Evolutionary conservation across 2,797 vertebrate species (phyloP).

Genomic region (Ceryle rudis): DNA sequence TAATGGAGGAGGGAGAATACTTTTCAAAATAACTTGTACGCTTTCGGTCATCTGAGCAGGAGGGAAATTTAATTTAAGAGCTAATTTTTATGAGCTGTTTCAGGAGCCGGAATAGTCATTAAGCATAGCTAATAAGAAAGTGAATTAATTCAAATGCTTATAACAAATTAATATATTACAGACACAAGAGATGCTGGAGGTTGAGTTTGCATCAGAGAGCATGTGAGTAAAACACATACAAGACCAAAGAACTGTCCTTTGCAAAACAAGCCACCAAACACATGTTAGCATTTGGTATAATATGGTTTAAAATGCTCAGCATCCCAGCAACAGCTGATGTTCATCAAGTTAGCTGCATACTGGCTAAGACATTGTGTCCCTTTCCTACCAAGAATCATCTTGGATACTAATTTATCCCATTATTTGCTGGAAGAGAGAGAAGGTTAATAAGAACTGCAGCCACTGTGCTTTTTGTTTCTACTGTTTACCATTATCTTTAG

Average conservation of each 20-base stretch:
- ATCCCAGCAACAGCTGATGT: background rate
- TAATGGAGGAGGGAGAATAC: background rate
- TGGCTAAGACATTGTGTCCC: background rate
- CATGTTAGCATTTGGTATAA: background rate
- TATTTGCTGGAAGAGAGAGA: background rate
- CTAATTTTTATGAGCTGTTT: background rate
- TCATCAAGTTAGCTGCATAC: background rate
- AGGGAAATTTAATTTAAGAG: background rate
- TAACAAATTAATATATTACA: slow-evolving; percentile 52
- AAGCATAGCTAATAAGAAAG: background rate
- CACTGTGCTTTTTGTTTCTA: background rate
- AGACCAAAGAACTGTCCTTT: background rate
- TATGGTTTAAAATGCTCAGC: background rate
- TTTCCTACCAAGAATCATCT: background rate
- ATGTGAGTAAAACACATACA: slow-evolving; percentile 74
- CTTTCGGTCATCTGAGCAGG: background rate
- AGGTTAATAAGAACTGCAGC: background rate
- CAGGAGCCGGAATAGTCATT: background rate
- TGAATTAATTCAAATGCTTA: background rate
- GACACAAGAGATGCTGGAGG: slow-evolving; percentile 78
- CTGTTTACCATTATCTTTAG: background rate
- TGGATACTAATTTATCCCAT: background rate
- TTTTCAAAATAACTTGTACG: background rate
- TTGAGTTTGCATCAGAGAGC: slow-evolving; percentile 81
- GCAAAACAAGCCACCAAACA: background rate